Percentiles rank a stretch among this genome's conserved stretches.
Conservation (phyloP, 1,140 invertebrate genomes). For the Hylaeus volcanicus region DNA sequence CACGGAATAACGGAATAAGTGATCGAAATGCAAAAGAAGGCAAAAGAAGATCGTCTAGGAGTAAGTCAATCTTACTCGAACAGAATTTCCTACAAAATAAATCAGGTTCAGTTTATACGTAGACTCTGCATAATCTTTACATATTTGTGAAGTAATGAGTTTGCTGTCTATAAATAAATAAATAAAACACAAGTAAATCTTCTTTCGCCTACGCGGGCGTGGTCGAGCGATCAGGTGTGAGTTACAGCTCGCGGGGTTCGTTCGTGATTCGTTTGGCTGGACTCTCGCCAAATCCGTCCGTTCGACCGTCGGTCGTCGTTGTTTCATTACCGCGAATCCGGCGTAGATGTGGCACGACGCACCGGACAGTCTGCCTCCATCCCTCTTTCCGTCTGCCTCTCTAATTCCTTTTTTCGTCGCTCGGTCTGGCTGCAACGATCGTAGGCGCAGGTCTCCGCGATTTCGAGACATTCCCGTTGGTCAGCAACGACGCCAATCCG, state of each 20-base stretch:
- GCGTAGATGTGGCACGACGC: conserved; percentile 46
- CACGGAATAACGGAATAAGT: too few relatives aligned
- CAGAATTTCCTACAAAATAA: too few relatives aligned
- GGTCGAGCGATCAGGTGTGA: conserved; percentile 65
- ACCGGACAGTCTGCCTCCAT: background rate
- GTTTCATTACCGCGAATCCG: conserved; percentile 68
- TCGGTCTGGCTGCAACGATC: background rate
- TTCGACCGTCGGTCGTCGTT: conserved; percentile 60
- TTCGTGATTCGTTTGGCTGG: conserved; percentile 74
- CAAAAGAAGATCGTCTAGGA: too few relatives aligned
- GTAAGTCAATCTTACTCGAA: too few relatives aligned
- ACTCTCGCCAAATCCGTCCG: conserved; percentile 69
- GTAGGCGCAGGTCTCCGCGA: background rate
- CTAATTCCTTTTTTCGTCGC: conserved; percentile 9
- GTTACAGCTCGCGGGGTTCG: conserved; percentile 63
- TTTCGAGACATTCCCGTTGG: conserved; percentile 9
- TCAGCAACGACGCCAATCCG: conserved; percentile 44
- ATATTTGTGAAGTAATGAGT: too few relatives aligned
- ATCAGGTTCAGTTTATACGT: too few relatives aligned
- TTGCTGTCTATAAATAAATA: too few relatives aligned
- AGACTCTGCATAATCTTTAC: too few relatives aligned
- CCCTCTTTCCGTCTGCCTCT: background rate
- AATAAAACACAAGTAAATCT: too few relatives aligned
- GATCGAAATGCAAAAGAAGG: too few relatives aligned
- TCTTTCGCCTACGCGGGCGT: background rate